Percentiles rank a stretch among this genome's conserved stretches.
phyloP scores from a whole-genome alignment of 2,113 vertebrate species.

The Pangasianodon hypophthalmus region DNA sequence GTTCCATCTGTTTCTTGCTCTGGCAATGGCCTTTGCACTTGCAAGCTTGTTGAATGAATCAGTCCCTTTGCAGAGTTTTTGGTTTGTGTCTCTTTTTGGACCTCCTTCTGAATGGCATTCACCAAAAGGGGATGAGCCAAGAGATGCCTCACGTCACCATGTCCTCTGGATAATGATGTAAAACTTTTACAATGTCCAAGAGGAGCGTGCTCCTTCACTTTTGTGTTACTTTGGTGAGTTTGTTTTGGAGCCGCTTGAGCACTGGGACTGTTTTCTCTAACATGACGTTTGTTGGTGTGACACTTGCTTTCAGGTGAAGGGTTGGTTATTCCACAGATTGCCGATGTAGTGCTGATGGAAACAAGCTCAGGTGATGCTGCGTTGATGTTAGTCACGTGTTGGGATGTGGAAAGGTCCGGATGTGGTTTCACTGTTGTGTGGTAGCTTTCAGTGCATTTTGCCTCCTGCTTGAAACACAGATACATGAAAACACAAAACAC shows the following conservation, averaged over 20 bases:
- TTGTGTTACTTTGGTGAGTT: neutral
- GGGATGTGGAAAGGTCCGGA: conserved; percentile 45
- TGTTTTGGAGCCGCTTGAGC: neutral
- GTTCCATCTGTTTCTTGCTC: conserved; percentile 5
- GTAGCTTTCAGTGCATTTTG: conserved; percentile 45
- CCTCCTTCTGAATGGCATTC: conserved; percentile 31
- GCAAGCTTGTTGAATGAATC: neutral
- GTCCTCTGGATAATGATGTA: neutral
- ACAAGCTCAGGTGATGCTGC: conserved; percentile 34
- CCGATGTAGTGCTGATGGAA: conserved; percentile 29
- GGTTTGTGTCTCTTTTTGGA: conserved; percentile 31
- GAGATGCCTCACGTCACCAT: neutral
- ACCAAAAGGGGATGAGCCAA: conserved; percentile 23
- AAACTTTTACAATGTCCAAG: neutral
- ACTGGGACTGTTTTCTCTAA: neutral
- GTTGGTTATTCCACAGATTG: conserved; percentile 11
- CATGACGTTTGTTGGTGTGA: neutral
- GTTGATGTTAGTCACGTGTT: conserved; percentile 50
- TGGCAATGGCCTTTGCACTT: neutral
- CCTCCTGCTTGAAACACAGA: conserved; percentile 63
- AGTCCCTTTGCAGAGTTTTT: neutral
- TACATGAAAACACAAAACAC: conserved; percentile 34
- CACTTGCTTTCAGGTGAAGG: neutral
- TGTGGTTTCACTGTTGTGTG: conserved; percentile 41
- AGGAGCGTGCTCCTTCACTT: neutral